Percentiles rank a stretch among this genome's conserved stretches.
Conservation (phyloP, 2,888 invertebrate genomes). For the Caenorhabditis panamensis region DNA sequence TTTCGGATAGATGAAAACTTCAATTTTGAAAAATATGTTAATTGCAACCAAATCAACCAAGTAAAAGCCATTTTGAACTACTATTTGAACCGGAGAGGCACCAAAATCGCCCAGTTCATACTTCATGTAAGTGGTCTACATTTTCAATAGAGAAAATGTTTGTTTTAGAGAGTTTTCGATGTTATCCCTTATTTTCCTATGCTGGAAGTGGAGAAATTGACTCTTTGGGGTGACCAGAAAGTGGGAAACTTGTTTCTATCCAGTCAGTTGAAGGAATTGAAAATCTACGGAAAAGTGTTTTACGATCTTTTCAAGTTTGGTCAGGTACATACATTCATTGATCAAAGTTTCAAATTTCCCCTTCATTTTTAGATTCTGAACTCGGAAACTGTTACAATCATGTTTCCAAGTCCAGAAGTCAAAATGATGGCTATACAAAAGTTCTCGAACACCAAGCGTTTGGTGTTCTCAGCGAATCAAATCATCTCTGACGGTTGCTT, state of each 20-base stretch:
- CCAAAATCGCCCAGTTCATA: background rate
- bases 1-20: no score
- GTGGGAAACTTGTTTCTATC: background rate
- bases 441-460: background rate
- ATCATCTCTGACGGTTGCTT: background rate
- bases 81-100: slow-evolving; percentile 10
- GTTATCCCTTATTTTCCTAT: background rate
- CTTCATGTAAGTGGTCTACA: slow-evolving; percentile 1
- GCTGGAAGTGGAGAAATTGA: background rate
- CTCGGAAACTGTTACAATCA: background rate
- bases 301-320: background rate
- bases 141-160: background rate
- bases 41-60: no score
- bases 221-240: background rate
- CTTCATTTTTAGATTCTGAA: background rate
- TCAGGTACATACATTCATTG: background rate
- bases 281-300: background rate
- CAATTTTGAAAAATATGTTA: no score
- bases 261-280: background rate
- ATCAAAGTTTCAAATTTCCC: background rate
- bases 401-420: background rate
- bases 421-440: background rate
- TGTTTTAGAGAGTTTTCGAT: background rate
- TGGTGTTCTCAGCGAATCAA: background rate
- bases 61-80: background rate